Base-by-base conservation (phyloP, 2,797 vertebrate species). In the Sparus aurata region DNA sequence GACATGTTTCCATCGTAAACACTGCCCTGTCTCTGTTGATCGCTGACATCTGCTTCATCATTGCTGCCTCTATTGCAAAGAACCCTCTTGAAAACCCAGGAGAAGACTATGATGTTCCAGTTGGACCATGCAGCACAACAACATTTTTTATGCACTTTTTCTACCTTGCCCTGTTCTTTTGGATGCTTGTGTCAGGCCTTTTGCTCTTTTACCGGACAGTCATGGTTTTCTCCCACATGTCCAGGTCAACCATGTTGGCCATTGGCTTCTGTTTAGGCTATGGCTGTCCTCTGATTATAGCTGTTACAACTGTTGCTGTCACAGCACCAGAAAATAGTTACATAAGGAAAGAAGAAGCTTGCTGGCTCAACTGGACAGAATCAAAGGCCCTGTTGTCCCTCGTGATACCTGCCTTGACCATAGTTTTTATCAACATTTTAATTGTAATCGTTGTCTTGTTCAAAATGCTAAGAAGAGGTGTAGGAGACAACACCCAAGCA, bases 141-240 rank as follows among this genome's bases (percentile, higher is more conserved):
- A 96, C 97, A 1, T 99, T 98, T 88, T 98, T 98, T 52, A 95
- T 96, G 68, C 98, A 99, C 71, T 95, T 97, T 49, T 98, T 98
- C 90, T 99, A 98, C 82, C 95, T 99, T 20, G 95, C 96, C 0
- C 90, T 97, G 59, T 98, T 99, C 77, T 99, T 99, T 90, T 99
- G 97, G 97, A 98, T 98, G 97, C 91, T 98, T 12, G 95, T 95
- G 1, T 95, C 97, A 46, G 97, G 96, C 15, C 95, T 98, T 55
- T 95, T 98, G 80, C 95, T 98, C 8, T 96, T 98, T 76, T 98
- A 98, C 81, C 95, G 96, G 18, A 93, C 96, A 20, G 89, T 98
- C 73, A 96, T 97, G 89, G 96, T 98, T 69, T 94, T 98, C 5
- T 96, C 97, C 0, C 94, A 96, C 53, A 93, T 96, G 12, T 97